Percentiles rank a stretch among this genome's conserved stretches.
phyloP scores from a whole-genome alignment of 2,113 vertebrate species.

The Larimichthys crocea region DNA sequence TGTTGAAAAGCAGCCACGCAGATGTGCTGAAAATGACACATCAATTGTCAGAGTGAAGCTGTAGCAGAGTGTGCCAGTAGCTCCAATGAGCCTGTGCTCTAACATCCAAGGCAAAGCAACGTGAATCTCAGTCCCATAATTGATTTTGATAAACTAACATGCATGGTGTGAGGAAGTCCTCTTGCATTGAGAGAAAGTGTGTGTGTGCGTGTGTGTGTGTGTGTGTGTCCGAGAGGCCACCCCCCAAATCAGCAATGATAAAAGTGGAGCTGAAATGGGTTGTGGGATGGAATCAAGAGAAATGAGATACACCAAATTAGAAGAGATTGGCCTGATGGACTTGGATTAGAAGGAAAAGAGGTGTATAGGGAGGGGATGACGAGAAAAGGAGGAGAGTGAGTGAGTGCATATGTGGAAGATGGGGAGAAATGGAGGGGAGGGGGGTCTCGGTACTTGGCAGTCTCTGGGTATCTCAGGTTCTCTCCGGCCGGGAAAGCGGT shows the following conservation, averaged over 20 bases:
- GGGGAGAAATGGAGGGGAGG: constrained; percentile 67
- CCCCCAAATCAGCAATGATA: constrained; percentile 73
- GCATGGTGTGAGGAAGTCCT: constrained; percentile 78
- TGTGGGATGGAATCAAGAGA: constrained; percentile 80
- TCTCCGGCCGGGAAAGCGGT: constrained; percentile 89
- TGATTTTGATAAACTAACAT: constrained; percentile 77
- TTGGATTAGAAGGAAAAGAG: constrained; percentile 82
- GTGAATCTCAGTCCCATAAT: constrained; percentile 70
- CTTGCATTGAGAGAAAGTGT: constrained; percentile 62
- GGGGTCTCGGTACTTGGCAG: constrained; percentile 88
- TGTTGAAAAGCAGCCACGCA: constrained; percentile 4
- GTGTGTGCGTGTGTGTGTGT: constrained; percentile 59
- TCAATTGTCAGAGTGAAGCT: constrained; percentile 31
- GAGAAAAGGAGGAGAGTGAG: constrained; percentile 75
- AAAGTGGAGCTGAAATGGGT: constrained; percentile 77
- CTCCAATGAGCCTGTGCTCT: constrained; percentile 31
- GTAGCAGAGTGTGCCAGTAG: neutral
- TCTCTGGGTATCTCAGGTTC: constrained; percentile 90
- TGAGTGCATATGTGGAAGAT: constrained; percentile 81
- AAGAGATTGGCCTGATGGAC: constrained; percentile 83
- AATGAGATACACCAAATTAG: constrained; percentile 84
- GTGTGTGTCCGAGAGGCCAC: constrained; percentile 58
- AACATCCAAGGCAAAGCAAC: constrained; percentile 23
- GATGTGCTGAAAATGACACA: constrained; percentile 40
- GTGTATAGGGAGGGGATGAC: constrained; percentile 75